Evolutionary conservation across 1,140 invertebrate genomes (phyloP), one percentile per base, ranked within the genome.

Genomic region (Conus betulinus): DNA sequence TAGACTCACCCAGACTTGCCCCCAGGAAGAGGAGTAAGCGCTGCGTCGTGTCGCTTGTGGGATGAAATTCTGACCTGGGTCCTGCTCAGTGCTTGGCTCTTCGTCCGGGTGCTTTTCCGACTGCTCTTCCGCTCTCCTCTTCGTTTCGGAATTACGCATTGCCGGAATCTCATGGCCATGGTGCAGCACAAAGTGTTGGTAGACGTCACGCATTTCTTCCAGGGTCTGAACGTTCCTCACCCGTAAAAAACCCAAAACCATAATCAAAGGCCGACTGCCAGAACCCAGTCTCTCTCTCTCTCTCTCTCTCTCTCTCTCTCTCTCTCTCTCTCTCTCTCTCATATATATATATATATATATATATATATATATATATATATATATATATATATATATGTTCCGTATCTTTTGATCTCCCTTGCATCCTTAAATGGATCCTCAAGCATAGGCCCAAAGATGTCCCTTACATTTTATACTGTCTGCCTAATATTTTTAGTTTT

Each of bases 171-270:
- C 98, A 52, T 97, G 96, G 0, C 97, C 97, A 93, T 99, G 99
- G 93, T 99, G 98, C 0, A 99, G 95, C 89, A 98, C 96, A 93
- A 99, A 99, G 93, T 99, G 98, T 91, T 97, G 97, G 95, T 99
- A 98, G 1, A 98, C 97, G 93, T 99, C 99, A 90, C 97, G 97
- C 0, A 99, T 95, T 94, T 99, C 98, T 95, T 99, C 98, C 51
- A 97, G 96, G 0, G 97, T 98, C 94, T 99, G 97, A 0, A 98
- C 97, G 84, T 96, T 97, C 92, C 93, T 93, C 39, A 96, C 91
- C 87, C 94, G 39, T 39, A 39, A 39, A 39, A 39, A 39, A 39
- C 39, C 39, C 39, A 39, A 39, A 39, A 39, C 39, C 0, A 39
- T 39, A 39, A 39, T 39, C 39, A 39, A 39, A 3, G 39, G 39